Evolutionary conservation across 2,113 vertebrate species (phyloP).

Genomic region (Rhagologus leucostigma): DNA sequence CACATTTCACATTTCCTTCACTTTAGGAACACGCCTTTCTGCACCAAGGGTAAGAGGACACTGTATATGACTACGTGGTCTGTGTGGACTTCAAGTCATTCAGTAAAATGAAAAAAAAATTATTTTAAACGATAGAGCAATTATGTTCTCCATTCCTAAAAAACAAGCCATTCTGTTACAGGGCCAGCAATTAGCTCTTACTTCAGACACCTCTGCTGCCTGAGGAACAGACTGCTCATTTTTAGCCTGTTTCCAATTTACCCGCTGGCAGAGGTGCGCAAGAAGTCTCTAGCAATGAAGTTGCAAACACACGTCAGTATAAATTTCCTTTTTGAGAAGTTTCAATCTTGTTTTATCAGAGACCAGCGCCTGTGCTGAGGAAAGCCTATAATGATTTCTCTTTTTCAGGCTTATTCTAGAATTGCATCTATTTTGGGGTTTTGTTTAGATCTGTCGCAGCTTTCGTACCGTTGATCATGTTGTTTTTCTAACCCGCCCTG

Average conservation of each 20-base stretch:
- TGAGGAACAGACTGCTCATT: not conserved
- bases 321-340: conserved; percentile 36
- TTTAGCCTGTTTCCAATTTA: conserved; percentile 14
- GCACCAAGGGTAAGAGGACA: not conserved
- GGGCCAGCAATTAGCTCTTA: not conserved
- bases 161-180: not conserved
- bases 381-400: conserved; percentile 54
- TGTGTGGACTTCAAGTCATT: not conserved
- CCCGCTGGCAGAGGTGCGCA: not conserved
- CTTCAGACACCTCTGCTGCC: not conserved
- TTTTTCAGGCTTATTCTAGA: conserved; percentile 56
- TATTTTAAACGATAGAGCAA: not conserved
- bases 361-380: not conserved
- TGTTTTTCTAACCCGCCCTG: conserved; percentile 69
- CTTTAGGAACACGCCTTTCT: not conserved
- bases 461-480: conserved; percentile 60
- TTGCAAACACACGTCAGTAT: not conserved
- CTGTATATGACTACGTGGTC: accelerated
- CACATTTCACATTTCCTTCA: accelerated
- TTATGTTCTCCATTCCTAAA: not conserved
- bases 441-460: conserved; percentile 62
- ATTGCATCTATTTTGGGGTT: conserved; percentile 63
- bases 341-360: conserved; percentile 52
- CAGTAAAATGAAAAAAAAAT: not conserved
- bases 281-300: not conserved